Percentiles rank a stretch among this genome's conserved stretches.
phyloP scores from a whole-genome alignment of 2,797 vertebrate species.

The Stomatorhinus walkeri region DNA sequence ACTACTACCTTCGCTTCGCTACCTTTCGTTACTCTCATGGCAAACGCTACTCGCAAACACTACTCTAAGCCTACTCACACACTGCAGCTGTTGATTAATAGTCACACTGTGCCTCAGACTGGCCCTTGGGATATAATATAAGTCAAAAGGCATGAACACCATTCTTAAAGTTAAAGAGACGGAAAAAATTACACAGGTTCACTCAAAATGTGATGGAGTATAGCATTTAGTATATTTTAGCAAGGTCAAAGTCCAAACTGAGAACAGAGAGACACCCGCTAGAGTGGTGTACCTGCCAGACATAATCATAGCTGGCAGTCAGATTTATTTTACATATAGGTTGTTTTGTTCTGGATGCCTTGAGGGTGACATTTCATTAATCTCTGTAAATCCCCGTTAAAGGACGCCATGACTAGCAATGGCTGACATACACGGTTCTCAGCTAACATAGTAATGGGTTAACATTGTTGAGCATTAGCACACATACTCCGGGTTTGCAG shows the following conservation, averaged over 20 bases:
- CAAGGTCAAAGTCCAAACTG: background rate
- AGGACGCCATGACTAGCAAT: background rate
- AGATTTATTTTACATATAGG: background rate
- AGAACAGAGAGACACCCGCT: background rate
- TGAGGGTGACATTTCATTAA: background rate
- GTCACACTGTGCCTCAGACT: background rate
- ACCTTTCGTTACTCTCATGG: too few relatives aligned
- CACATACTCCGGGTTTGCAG: background rate
- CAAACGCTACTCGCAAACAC: background rate
- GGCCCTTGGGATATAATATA: background rate
- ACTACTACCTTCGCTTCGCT: background rate
- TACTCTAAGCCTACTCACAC: background rate
- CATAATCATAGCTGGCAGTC: background rate
- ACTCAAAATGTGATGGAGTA: background rate
- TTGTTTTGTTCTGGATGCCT: background rate
- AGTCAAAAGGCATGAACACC: background rate
- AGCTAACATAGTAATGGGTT: background rate
- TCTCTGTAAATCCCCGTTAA: background rate
- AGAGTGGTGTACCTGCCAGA: background rate
- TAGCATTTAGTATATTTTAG: background rate
- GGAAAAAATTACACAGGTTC: background rate
- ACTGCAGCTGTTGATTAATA: background rate
- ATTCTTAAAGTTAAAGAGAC: background rate
- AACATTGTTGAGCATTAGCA: background rate
- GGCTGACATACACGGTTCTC: background rate